Conservation (phyloP, 2,888 invertebrate species). For the Drosophila borborema region DNA sequence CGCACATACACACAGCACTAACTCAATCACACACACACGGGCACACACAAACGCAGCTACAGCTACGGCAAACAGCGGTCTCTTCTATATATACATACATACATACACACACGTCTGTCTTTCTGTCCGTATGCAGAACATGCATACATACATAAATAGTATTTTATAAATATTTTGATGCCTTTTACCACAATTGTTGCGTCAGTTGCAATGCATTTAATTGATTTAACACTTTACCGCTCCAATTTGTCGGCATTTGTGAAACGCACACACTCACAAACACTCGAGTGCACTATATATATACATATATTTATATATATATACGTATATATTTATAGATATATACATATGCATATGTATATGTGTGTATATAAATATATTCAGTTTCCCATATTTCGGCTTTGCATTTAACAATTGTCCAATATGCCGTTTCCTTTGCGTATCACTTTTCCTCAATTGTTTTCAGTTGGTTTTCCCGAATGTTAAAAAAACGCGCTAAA, state of each 20-base stretch:
- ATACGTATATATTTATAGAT: not conserved
- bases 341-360: not conserved
- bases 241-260: constrained; percentile 36
- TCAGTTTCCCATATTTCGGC: constrained; percentile 16
- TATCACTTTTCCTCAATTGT: constrained; percentile 10
- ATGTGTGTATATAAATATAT: constrained; percentile 1
- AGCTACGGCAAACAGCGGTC: constrained; percentile 21
- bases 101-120: constrained; percentile 16
- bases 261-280: constrained; percentile 4
- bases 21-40: constrained; percentile 15
- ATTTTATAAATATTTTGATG: constrained; percentile 47
- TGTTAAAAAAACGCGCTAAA: constrained; percentile 72
- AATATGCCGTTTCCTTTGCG: constrained; percentile 22
- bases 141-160: constrained; percentile 14
- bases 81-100: constrained; percentile 27
- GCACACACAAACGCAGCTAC: constrained; percentile 1
- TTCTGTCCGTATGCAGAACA: constrained; percentile 11
- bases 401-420: constrained; percentile 32
- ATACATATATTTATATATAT: not conserved
- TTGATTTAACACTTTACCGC: constrained; percentile 24
- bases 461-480: constrained; percentile 18
- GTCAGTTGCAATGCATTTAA: constrained; percentile 13
- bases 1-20: not conserved
- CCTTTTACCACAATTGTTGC: constrained; percentile 46
- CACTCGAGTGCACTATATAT: constrained; percentile 11